phyloP scores from a whole-genome alignment of 2,113 vertebrate species.

The Macrotus californicus region DNA sequence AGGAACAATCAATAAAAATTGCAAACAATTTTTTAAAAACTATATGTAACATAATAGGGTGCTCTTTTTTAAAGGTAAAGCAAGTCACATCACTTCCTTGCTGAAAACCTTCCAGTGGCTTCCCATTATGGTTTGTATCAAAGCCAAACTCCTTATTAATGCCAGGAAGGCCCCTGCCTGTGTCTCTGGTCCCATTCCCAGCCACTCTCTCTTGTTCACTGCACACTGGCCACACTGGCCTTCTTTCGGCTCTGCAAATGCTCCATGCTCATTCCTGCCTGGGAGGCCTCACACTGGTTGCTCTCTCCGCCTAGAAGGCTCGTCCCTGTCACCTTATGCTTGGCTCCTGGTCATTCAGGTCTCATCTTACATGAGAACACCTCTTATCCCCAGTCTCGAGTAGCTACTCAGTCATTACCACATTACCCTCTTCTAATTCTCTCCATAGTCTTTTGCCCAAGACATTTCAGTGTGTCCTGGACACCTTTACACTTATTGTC shows the following conservation, averaged over 20 bases:
- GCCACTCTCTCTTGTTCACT: not conserved
- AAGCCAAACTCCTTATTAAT: not conserved
- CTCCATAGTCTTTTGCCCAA: not conserved
- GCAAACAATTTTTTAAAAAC: not conserved
- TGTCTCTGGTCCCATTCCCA: not conserved
- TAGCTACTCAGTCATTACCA: not conserved
- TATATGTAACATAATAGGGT: not conserved
- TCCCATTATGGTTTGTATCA: not conserved
- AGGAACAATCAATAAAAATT: not conserved
- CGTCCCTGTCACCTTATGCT: not conserved
- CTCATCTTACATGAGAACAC: constrained; percentile 16
- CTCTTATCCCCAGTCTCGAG: not conserved
- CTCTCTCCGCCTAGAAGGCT: not conserved
- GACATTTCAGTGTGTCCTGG: not conserved
- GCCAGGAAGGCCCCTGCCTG: not conserved
- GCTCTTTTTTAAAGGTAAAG: not conserved
- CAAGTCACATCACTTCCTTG: not conserved
- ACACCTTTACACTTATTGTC: not conserved
- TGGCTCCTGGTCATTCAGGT: constrained; percentile 12
- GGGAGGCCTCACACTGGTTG: not conserved
- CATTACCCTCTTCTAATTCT: not conserved
- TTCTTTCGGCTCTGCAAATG: not conserved
- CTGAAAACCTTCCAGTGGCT: not conserved
- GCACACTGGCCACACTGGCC: not conserved
- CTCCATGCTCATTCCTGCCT: not conserved